Percentiles rank a stretch among this genome's conserved stretches.
These are phyloP conservation scores for Actinernus sp. DNA, from an alignment of 92 coral and sea anemone genomes.

Conservation along the genomic window DNA sequence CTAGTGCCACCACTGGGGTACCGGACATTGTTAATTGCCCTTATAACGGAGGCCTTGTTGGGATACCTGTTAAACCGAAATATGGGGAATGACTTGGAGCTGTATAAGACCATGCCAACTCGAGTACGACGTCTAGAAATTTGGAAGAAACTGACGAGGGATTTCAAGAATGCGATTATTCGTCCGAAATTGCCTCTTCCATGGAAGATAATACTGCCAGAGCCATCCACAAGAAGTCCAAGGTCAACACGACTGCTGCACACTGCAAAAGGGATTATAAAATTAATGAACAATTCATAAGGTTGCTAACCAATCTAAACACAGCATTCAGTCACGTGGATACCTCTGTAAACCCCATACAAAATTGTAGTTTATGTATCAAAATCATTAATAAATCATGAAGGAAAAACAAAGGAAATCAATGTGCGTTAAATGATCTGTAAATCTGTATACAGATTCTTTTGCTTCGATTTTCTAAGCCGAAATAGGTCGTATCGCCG, in stretches of 20 bases:
- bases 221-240: constrained; percentile 79
- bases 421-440: too few relatives aligned
- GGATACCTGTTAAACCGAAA: constrained; percentile 56
- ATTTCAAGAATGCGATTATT: constrained; percentile 54
- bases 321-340: too few relatives aligned
- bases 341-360: too few relatives aligned
- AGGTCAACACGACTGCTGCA: constrained; percentile 61
- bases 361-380: too few relatives aligned
- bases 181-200: constrained; percentile 82
- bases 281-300: background rate
- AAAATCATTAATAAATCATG: too few relatives aligned
- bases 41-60: constrained; percentile 17
- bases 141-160: constrained; percentile 63
- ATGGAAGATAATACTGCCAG: constrained; percentile 74
- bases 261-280: constrained; percentile 5
- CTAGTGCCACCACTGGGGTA: constrained; percentile 69
- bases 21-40: constrained; percentile 55
- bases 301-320: too few relatives aligned
- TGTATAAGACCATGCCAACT: constrained; percentile 69
- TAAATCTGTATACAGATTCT: too few relatives aligned
- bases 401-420: too few relatives aligned
- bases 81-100: constrained; percentile 52
- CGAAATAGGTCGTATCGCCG: too few relatives aligned
- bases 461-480: too few relatives aligned
- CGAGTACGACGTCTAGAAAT: constrained; percentile 66